Base-by-base conservation (phyloP, 2,888 invertebrate genomes). In the Boloria selene region DNA sequence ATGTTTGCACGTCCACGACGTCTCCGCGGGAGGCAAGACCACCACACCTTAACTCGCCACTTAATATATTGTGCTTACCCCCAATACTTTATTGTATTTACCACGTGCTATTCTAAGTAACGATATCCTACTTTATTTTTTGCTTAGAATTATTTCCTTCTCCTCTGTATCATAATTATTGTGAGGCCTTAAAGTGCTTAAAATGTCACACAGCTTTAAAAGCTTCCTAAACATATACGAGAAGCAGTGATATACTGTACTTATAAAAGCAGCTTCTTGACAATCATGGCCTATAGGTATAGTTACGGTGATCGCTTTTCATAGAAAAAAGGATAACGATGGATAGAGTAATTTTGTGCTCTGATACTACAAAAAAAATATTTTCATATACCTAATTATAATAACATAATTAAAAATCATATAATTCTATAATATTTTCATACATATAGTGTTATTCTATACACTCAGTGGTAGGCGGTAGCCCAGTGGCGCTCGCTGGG, bases 1-100 rank as follows among this genome's bases (percentile, higher is more conserved):
- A 78, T 88, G 89, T 89, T 88, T 79, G 78, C 89, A 86, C 85
- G 88, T 88, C 81, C 77, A 72, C 84, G 75, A 71, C 72, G 55
- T 70, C 87, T 55, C 88, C 78, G 77, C 87, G 86, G 88, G 89
- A 82, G 87, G 84, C 61, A 56, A 72, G 74, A 72, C 78, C 77
- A 75, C 79, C 80, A 70, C 81, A 55, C 58, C 58, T 51, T 62
- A 51, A 49, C 64, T 61, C 63, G 60, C 85, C 86, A 82, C 84
- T 79, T 71, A 77, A 54, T 55, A 62, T 73, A 83, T 83, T 82
- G 76, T 80, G 18, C 45, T 59, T 45, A 42, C 45, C 58, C 77
- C 65, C 63, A 70, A 70, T 69, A 71, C 66, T 65, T 69, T 63
- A 71, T 71, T 72, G 64, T 64, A 69, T 64, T 64, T 61, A 69